phyloP scores from a whole-genome alignment of 2,797 vertebrate species.

The Sebastes vulpes region DNA sequence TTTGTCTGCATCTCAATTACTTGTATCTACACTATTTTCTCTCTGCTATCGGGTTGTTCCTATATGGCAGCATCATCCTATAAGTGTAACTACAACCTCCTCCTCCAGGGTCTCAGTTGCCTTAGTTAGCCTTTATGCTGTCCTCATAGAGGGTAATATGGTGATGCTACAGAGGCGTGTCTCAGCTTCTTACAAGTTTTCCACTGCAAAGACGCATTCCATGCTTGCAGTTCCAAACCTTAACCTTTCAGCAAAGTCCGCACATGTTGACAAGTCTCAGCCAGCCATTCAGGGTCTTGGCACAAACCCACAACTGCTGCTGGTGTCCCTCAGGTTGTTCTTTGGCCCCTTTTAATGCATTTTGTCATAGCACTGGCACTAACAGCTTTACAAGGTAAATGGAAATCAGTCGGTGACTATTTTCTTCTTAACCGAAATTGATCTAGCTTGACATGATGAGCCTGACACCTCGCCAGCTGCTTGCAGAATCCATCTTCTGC shows the following conservation, averaged over 20 bases:
- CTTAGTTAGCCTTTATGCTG: not conserved
- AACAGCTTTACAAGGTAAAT: constrained; percentile 24
- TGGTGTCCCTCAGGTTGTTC: constrained; percentile 8
- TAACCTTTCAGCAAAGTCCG: not conserved
- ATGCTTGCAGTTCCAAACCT: not conserved
- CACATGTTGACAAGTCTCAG: constrained; percentile 12
- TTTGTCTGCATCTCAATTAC: not conserved
- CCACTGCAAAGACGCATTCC: not conserved
- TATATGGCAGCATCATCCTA: not conserved
- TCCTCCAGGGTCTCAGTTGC: not conserved
- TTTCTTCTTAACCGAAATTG: constrained; percentile 24
- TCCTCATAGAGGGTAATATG: not conserved
- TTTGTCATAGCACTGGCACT: constrained; percentile 18
- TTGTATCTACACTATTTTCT: not conserved
- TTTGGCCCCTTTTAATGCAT: constrained; percentile 25
- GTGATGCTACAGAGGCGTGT: not conserved
- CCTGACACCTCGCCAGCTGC: constrained; percentile 45
- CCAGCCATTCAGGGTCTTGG: constrained; percentile 30
- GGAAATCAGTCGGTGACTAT: constrained; percentile 28
- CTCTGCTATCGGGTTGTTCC: not conserved
- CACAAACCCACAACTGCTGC: not conserved
- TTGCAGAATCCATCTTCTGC: constrained; percentile 1
- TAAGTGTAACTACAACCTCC: not conserved
- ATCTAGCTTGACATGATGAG: constrained; percentile 41
- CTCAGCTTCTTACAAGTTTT: not conserved